A percentile compares a stretch with the other conserved stretches of the same genome.
Evolutionary conservation across 1,140 invertebrate genomes (phyloP).

Genomic region (Thaumetopoea pityocampa): DNA sequence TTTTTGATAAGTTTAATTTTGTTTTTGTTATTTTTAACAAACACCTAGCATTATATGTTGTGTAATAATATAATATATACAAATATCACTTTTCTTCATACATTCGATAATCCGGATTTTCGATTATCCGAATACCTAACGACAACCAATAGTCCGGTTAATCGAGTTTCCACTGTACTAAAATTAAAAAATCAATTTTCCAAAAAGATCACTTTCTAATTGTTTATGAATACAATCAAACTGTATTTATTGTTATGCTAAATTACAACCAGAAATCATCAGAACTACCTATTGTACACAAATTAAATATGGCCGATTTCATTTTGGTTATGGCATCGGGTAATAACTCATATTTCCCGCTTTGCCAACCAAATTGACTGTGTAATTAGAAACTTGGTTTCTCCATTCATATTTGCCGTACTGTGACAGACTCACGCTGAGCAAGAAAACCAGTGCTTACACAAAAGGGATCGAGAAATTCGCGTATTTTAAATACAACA

Average conservation of each 20-base stretch:
- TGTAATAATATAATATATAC: no score
- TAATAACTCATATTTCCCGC: slow-evolving; percentile 67
- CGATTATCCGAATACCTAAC: no score
- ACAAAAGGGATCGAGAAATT: slow-evolving; percentile 66
- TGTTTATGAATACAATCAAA: slow-evolving; percentile 41
- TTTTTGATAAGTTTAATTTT: no score
- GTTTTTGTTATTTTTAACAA: no score
- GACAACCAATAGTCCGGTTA: no score
- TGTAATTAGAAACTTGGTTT: slow-evolving; percentile 66
- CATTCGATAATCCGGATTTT: no score
- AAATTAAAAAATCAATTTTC: no score
- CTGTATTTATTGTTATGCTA: slow-evolving; percentile 51
- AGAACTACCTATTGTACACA: slow-evolving; percentile 48
- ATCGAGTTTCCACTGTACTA: no score
- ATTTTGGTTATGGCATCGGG: slow-evolving; percentile 56
- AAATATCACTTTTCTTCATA: no score
- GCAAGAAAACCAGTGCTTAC: slow-evolving; percentile 65
- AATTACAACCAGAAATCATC: slow-evolving; percentile 40
- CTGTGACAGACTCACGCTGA: slow-evolving; percentile 61
- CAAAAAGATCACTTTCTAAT: slow-evolving; percentile 53
- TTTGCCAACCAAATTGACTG: slow-evolving; percentile 68
- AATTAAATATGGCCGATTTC: slow-evolving; percentile 57
- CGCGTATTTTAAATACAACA: slow-evolving; percentile 67
- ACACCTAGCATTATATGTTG: no score
- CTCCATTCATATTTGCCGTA: slow-evolving; percentile 44